phyloP scores from a whole-genome alignment of 2,888 invertebrate genomes.

The Agriopis marginaria region DNA sequence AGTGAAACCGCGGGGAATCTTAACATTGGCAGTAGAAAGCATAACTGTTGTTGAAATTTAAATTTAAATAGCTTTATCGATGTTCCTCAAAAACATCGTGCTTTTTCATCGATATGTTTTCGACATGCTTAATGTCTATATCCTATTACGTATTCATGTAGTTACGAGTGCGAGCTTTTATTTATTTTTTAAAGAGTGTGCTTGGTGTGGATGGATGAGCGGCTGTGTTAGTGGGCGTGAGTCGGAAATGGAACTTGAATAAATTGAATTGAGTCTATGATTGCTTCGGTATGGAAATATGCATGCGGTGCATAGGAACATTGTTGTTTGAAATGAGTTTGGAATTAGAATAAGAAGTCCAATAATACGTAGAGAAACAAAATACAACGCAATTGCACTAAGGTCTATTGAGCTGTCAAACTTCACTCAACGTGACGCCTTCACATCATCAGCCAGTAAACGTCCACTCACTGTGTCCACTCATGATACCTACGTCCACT shows the following conservation, averaged over 20 bases:
- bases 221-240: conserved; percentile 68
- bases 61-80: no score
- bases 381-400: background rate
- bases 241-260: conserved; percentile 73
- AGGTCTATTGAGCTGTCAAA: no score
- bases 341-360: conserved; percentile 53
- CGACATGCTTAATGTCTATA: conserved; percentile 23
- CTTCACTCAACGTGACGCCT: no score
- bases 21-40: no score
- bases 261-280: conserved; percentile 77
- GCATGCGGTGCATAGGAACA: conserved; percentile 49
- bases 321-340: conserved; percentile 40
- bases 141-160: conserved; percentile 70
- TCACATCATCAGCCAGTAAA: no score
- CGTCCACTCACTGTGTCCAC: no score
- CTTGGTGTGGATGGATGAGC: conserved; percentile 66
- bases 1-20: no score
- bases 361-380: background rate
- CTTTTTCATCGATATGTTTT: conserved; percentile 16
- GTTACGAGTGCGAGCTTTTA: conserved; percentile 61
- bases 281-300: conserved; percentile 69
- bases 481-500: no score
- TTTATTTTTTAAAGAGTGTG: conserved; percentile 65
- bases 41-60: no score
- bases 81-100: background rate